Evolutionary conservation across 2,888 invertebrate genomes (phyloP).

Genomic region (Campaea margaritaria): DNA sequence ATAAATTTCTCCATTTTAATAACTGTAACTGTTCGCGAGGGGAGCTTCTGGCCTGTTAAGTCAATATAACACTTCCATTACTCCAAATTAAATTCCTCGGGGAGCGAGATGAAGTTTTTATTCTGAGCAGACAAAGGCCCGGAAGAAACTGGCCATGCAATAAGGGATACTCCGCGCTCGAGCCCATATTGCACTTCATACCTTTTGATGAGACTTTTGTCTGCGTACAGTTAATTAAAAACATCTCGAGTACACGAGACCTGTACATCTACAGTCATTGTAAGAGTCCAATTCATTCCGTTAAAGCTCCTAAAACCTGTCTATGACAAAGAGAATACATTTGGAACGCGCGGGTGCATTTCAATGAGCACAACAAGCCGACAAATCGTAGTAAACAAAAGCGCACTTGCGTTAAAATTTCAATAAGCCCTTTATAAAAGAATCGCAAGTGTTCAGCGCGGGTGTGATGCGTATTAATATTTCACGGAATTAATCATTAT

Average conservation of each 20-base stretch:
- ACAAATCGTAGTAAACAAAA: conserved; percentile 67
- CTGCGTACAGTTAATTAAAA: conserved; percentile 9
- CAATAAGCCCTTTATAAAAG: conserved; percentile 71
- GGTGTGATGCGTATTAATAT: conserved; percentile 83
- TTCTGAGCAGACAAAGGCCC: conserved; percentile 72
- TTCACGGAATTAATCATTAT: conserved; percentile 85
- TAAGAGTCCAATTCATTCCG: conserved; percentile 11
- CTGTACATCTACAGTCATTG: neutral
- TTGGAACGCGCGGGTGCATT: conserved; percentile 15
- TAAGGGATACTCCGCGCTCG: conserved; percentile 48
- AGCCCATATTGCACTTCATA: conserved; percentile 43
- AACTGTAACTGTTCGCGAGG: conserved; percentile 80
- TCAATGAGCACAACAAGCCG: conserved; percentile 42
- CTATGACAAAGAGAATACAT: conserved; percentile 13
- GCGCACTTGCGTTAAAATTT: conserved; percentile 72
- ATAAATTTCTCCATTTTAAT: conserved; percentile 86
- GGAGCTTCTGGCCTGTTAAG: conserved; percentile 84
- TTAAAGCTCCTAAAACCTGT: conserved; percentile 8
- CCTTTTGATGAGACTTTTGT: conserved; percentile 43
- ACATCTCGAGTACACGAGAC: neutral
- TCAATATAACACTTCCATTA: conserved; percentile 86
- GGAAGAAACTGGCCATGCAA: conserved; percentile 67
- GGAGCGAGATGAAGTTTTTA: conserved; percentile 84
- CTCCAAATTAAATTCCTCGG: conserved; percentile 85
- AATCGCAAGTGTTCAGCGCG: conserved; percentile 76